Percentiles rank a stretch among this genome's conserved stretches.
Evolutionary conservation across 1,140 invertebrate species (phyloP).

Genomic region (Copidosoma floridanum): DNA sequence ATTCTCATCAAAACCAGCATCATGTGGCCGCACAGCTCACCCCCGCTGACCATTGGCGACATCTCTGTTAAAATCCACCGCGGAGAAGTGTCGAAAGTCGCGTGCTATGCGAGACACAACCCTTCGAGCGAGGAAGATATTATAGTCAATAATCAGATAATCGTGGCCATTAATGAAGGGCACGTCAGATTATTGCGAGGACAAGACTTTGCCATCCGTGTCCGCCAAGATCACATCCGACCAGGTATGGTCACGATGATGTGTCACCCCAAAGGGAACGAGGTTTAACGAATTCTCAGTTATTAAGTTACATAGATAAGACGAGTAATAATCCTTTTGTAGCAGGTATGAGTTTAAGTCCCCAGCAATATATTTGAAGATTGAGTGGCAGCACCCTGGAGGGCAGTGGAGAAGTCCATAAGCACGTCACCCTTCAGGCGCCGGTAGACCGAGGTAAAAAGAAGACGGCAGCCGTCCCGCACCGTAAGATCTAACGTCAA

Average conservation of each 20-base stretch:
- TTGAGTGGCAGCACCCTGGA: not conserved
- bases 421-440: not conserved
- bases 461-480: not conserved
- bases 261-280: not conserved
- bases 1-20: too few relatives aligned
- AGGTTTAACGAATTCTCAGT: not conserved
- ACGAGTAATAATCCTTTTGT: not conserved
- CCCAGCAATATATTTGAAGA: not conserved
- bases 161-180: not conserved
- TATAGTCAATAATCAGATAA: not conserved
- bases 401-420: not conserved
- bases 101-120: too few relatives aligned
- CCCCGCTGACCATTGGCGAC: too few relatives aligned
- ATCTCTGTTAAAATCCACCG: too few relatives aligned
- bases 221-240: not conserved
- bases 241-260: not conserved
- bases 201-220: not conserved
- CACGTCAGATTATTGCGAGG: not conserved
- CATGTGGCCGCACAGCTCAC: too few relatives aligned
- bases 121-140: too few relatives aligned
- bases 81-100: too few relatives aligned
- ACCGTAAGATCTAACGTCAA: not conserved
- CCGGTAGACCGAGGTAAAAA: not conserved
- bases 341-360: not conserved
- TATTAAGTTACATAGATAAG: not conserved